Evolutionary conservation across 2,113 vertebrate genomes (phyloP).

Genomic region (Phalacrocorax carbo): DNA sequence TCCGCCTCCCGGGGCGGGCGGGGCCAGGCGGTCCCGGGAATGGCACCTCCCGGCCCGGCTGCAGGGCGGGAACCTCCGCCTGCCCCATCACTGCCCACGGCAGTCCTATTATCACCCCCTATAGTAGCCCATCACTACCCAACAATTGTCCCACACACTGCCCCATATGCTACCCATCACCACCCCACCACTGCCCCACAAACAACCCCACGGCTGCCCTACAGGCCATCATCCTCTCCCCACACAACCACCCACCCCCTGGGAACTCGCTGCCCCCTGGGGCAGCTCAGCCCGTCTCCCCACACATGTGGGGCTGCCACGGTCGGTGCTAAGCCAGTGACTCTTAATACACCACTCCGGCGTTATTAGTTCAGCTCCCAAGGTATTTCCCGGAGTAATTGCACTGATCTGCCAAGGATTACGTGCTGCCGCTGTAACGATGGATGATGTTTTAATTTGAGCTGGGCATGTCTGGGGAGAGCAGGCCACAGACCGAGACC

Average conservation of each 20-base stretch:
- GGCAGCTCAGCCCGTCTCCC: neutral
- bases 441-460: constrained; percentile 56
- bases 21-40: rapidly evolving
- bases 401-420: constrained; percentile 62
- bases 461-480: neutral
- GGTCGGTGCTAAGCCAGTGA: neutral
- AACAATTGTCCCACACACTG: neutral
- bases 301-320: neutral
- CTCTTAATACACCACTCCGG: constrained; percentile 13
- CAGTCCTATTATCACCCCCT: too few species aligned
- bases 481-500: neutral
- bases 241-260: neutral
- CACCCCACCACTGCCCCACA: too few species aligned
- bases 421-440: neutral
- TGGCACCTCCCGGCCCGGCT: too few species aligned
- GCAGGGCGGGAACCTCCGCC: too few species aligned
- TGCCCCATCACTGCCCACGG: neutral
- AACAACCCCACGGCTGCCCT: neutral
- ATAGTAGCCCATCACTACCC: too few species aligned
- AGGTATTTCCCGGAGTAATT: constrained; percentile 56
- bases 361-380: constrained; percentile 50
- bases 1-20: too few species aligned
- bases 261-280: rapidly evolving
- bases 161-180: too few species aligned
- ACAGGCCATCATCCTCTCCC: neutral